phyloP scores from a whole-genome alignment of 35 echinoderm and acorn worm genomes.

The Hemicentrotus pulcherrimus region DNA sequence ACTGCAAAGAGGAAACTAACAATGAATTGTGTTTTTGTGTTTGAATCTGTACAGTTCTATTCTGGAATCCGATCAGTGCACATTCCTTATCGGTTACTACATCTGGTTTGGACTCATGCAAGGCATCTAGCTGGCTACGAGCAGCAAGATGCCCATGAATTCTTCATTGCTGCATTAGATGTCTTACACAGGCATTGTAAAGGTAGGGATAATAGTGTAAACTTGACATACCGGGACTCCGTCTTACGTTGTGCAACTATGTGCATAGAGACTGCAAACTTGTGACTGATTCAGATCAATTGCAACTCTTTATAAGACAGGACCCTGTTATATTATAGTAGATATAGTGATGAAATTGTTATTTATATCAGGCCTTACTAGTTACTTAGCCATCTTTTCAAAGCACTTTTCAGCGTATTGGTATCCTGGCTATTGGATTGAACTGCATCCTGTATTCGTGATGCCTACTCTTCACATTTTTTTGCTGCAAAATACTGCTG shows the following conservation, averaged over 20 bases:
- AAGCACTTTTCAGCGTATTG: too few relatives aligned
- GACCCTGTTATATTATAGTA: too few relatives aligned
- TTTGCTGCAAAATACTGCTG: too few relatives aligned
- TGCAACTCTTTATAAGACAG: too few relatives aligned
- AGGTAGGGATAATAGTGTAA: slow-evolving; percentile 53
- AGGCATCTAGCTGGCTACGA: slow-evolving; percentile 98
- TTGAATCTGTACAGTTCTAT: slow-evolving; percentile 69
- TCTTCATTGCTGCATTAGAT: slow-evolving; percentile 98
- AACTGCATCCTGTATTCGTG: too few relatives aligned
- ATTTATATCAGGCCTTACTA: too few relatives aligned
- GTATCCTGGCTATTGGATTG: too few relatives aligned
- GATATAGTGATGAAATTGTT: too few relatives aligned
- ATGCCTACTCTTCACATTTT: too few relatives aligned
- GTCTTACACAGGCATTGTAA: slow-evolving; percentile 99
- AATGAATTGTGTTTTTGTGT: not conserved
- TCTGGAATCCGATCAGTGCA: slow-evolving; percentile 93
- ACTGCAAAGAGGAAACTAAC: not conserved
- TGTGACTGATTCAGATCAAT: too few relatives aligned
- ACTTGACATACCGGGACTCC: not conserved
- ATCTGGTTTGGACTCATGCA: slow-evolving; percentile 98
- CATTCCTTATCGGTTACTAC: slow-evolving; percentile 97
- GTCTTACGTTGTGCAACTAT: not conserved
- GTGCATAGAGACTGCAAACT: too few relatives aligned
- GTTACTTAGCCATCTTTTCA: too few relatives aligned
- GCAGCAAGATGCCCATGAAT: slow-evolving; percentile 99